Evolutionary conservation across 2,113 vertebrate genomes (phyloP).

Genomic region (Psophia crepitans): DNA sequence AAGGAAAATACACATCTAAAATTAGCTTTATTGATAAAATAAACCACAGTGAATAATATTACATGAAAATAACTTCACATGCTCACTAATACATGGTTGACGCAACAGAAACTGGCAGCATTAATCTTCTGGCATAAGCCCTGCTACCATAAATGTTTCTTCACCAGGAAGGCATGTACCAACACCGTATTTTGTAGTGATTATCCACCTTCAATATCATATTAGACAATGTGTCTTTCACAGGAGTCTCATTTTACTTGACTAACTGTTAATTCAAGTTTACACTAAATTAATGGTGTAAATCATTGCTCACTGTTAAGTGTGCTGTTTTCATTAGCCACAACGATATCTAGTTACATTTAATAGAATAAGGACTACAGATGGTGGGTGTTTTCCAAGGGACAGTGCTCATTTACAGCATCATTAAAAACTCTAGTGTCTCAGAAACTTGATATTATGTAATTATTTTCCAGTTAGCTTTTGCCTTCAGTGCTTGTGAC

Average conservation of each 20-base stretch:
- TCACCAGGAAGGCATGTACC: neutral
- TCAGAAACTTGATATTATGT: neutral
- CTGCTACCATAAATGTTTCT: neutral
- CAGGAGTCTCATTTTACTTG: neutral
- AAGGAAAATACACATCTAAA: neutral
- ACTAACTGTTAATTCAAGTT: neutral
- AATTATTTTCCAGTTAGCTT: neutral
- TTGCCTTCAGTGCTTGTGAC: neutral
- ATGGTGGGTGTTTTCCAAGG: neutral
- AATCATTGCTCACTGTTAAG: neutral
- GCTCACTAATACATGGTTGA: neutral
- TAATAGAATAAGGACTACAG: neutral
- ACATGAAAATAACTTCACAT: accelerated
- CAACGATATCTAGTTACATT: neutral
- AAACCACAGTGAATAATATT: no score
- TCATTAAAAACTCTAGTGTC: neutral
- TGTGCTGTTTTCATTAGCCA: neutral
- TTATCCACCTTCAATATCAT: neutral
- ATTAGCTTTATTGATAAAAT: neutral
- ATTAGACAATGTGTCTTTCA: neutral
- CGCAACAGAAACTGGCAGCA: neutral
- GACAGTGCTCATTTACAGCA: neutral
- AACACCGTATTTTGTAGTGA: neutral
- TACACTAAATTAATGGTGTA: neutral
- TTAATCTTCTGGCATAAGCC: neutral